Conservation (phyloP, 2,113 vertebrate species). For the Aythya baeri region DNA sequence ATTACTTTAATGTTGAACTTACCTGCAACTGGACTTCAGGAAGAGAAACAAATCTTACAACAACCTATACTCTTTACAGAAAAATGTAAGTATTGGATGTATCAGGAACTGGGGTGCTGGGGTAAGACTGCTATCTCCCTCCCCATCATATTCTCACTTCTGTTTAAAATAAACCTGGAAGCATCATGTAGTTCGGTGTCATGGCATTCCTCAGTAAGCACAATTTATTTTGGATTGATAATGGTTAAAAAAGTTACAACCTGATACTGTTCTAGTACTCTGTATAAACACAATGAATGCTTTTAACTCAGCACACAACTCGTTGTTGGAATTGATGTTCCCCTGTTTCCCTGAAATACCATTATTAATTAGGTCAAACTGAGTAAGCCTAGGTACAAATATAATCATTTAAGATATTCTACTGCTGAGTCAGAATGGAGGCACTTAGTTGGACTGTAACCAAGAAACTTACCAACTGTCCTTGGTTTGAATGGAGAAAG, state of each 20-base stretch:
- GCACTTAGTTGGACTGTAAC: background rate
- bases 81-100: slow-evolving; percentile 66
- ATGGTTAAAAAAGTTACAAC: background rate
- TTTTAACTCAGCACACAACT: background rate
- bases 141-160: background rate
- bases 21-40: slow-evolving; percentile 76
- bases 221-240: background rate
- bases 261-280: background rate
- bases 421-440: background rate
- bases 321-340: background rate
- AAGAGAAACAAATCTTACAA: slow-evolving; percentile 15
- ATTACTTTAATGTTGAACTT: slow-evolving; percentile 35
- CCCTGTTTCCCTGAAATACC: background rate
- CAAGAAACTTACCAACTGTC: background rate
- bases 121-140: background rate
- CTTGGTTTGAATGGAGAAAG: background rate
- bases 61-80: slow-evolving; percentile 49
- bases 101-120: background rate
- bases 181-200: background rate
- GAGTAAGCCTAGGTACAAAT: background rate
- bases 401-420: background rate
- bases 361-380: background rate
- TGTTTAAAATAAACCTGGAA: background rate
- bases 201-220: background rate
- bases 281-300: background rate